A percentile compares a stretch with the other conserved stretches of the same genome.
Conservation (phyloP, 1,140 invertebrate species). For the Drosophila takahashii region DNA sequence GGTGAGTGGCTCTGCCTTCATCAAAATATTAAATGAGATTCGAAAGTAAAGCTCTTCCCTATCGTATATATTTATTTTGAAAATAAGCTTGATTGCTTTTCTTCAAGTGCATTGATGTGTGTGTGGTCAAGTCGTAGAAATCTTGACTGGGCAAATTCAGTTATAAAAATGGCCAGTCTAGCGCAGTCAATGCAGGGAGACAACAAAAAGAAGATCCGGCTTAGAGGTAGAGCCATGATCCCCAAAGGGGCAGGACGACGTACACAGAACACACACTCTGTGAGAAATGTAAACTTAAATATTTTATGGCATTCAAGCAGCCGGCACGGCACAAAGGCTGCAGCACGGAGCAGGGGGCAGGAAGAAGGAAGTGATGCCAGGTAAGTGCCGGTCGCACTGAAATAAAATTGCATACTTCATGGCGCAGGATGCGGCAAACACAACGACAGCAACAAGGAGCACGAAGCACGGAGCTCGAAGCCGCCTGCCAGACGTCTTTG, state of each 20-base stretch:
- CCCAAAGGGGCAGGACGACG: slow-evolving; percentile 1
- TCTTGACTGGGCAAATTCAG: slow-evolving; percentile 67
- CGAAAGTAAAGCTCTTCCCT: neutral
- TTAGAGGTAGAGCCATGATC: slow-evolving; percentile 24
- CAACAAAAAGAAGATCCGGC: slow-evolving; percentile 20
- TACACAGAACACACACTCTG: slow-evolving; percentile 30
- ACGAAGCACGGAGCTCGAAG: slow-evolving; percentile 1
- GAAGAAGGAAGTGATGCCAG: slow-evolving; percentile 40
- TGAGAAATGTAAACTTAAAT: slow-evolving; percentile 79
- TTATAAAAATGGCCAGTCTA: slow-evolving; percentile 73
- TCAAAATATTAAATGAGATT: neutral
- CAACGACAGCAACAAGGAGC: slow-evolving; percentile 13
- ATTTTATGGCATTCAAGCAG: slow-evolving; percentile 72
- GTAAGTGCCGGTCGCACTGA: slow-evolving; percentile 70
- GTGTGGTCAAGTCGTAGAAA: slow-evolving; percentile 31
- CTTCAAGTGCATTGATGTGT: slow-evolving; percentile 2
- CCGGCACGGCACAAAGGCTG: slow-evolving; percentile 30
- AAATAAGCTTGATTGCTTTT: neutral
- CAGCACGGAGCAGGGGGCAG: neutral
- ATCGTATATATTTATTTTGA: neutral
- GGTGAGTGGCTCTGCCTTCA: no score
- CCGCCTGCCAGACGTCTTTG: slow-evolving; percentile 37
- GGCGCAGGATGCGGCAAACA: slow-evolving; percentile 59
- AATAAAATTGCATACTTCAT: slow-evolving; percentile 83
- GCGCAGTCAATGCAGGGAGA: slow-evolving; percentile 57